These are phyloP conservation scores for Gymnocheta viridis DNA, from an alignment of 2,888 invertebrate species.

Conservation along the genomic window DNA sequence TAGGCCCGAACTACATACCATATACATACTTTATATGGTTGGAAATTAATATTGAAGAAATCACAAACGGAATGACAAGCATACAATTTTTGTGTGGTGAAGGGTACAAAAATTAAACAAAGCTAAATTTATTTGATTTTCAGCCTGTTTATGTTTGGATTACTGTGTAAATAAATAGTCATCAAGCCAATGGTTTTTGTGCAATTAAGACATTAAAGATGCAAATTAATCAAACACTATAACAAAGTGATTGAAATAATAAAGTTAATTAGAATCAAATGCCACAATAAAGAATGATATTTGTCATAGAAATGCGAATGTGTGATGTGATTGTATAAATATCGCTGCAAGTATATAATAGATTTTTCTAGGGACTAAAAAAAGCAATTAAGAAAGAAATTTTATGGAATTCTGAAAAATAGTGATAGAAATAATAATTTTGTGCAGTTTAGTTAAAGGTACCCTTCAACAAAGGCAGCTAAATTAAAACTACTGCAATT, in stretches of 20 bases:
- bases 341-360: neutral
- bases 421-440: too few relatives aligned
- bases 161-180: slow-evolving; percentile 27
- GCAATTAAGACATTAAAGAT: neutral
- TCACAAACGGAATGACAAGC: too few relatives aligned
- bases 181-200: slow-evolving; percentile 11
- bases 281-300: neutral
- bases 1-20: too few relatives aligned
- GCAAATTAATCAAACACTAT: neutral
- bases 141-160: neutral
- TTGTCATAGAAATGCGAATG: neutral
- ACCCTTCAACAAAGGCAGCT: too few relatives aligned
- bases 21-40: too few relatives aligned
- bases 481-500: too few relatives aligned
- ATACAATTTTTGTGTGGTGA: too few relatives aligned
- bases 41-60: too few relatives aligned
- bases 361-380: too few relatives aligned
- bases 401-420: too few relatives aligned
- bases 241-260: slow-evolving; percentile 23
- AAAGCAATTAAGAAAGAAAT: too few relatives aligned
- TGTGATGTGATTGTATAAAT: neutral
- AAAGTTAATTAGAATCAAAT: neutral
- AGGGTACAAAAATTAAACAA: neutral
- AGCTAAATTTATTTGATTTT: slow-evolving; percentile 10
- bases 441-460: too few relatives aligned